These are phyloP conservation scores for Falcaria lacertinaria DNA, from an alignment of 2,888 invertebrate species.

Conservation along the genomic window DNA sequence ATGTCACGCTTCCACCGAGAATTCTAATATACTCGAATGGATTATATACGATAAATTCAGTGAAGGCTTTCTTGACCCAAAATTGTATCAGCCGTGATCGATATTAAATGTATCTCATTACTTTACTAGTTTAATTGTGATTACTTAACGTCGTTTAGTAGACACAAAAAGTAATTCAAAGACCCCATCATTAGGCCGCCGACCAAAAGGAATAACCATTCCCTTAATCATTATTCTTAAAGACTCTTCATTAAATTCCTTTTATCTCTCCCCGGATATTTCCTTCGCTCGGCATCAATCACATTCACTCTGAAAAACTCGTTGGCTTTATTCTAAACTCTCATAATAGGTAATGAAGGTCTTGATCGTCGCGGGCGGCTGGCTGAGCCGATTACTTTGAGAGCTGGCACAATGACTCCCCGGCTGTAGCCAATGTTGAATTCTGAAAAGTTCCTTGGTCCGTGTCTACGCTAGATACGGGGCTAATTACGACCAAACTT, in stretches of 20 bases:
- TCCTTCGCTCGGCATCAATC: conserved; percentile 76
- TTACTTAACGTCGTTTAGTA: conserved; percentile 54
- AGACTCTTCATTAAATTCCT: conserved; percentile 80
- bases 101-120: conserved; percentile 21
- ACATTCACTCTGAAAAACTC: conserved; percentile 78
- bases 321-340: conserved; percentile 80
- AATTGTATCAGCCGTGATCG: conserved; percentile 8
- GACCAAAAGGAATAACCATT: conserved; percentile 78
- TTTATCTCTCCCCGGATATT: conserved; percentile 78
- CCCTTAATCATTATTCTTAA: conserved; percentile 79
- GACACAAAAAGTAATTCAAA: conserved; percentile 70
- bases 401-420: conserved; percentile 69
- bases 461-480: conserved; percentile 70
- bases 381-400: conserved; percentile 74
- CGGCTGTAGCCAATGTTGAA: conserved; percentile 70
- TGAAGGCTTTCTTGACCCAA: no score
- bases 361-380: conserved; percentile 70
- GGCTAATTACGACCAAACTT: conserved; percentile 76
- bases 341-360: conserved; percentile 80
- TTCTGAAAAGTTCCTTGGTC: conserved; percentile 74
- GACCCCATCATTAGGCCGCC: conserved; percentile 71
- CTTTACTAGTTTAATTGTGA: conserved; percentile 60
- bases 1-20: background rate
- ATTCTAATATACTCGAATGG: background rate
- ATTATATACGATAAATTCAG: no score